Base-by-base conservation (phyloP, 92 coral and sea anemone genomes). In the Galaxea fascicularis region DNA sequence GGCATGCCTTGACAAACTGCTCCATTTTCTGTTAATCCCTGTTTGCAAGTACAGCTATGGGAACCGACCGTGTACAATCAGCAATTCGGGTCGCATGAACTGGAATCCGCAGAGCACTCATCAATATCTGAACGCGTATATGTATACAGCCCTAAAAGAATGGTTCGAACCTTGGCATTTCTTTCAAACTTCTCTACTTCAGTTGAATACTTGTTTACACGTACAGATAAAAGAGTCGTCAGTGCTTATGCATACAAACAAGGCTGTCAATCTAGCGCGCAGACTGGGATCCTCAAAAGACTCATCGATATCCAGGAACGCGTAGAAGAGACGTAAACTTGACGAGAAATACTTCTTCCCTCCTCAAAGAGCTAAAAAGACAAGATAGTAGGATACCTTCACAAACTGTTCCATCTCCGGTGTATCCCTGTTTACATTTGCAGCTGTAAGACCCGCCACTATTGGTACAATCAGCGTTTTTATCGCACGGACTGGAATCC, bases 51-150 rank as follows among this genome's bases (percentile, higher is more conserved):
- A 47, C 90, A 86, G 71, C 49, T 73, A 63, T 62, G 82, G 10
- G 88, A 90, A n/a, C 80, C 85, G 39, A 57, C 83, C 11, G 65
- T 87, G 79, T 70, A 27, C 82, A 90, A 13, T 63, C 66, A 8
- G 90, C 91, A 76, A n/a, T 90, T 87, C 11, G 29, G 58, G 17
- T 87, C 79, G 45, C 91, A 90, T 9, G 82, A 85, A 9, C 70
- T 31, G 44, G 66, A 4, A 0, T 59, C 82, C 16, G 52, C 54
- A 35, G 89, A 64, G 45, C 94, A 93, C 66, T 93, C 93, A 22
- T 92, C 83, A 35, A 35, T 35, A 35, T 35, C 41, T 35, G 41
- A 35, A 35, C 3, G 41, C 59, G 89, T 39, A 73, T 10, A 51
- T 15, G 10, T 15, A 12, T 49, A 49, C 14, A 49, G 56, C 56